Evolutionary conservation across 2,113 vertebrate species (phyloP), one percentile per base, ranked within the genome.

Genomic region (Zosterops hypoxanthus): DNA sequence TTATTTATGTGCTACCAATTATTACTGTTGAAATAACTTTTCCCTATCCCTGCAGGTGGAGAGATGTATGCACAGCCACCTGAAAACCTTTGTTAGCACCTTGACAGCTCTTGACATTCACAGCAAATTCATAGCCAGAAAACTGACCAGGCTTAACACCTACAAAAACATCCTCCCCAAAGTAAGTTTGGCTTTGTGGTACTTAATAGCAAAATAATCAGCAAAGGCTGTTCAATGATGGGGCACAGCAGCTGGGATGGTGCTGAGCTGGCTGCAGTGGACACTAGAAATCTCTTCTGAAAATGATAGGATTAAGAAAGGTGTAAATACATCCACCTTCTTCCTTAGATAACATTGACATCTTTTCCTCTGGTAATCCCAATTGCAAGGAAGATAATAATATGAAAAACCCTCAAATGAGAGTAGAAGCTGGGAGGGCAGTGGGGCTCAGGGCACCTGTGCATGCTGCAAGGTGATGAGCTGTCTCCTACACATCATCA

Each of bases 121-220:
- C 8, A 44, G 90, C 53, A 61, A 26, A 80, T 0, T 7, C 2
- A 17, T 92, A 0, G 26, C 60, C 49, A 3, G 0, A 6, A 94
- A 86, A 24, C 59, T 97, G 71, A 6, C 0, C 19, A 4, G 0
- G 12, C 0, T 97, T 12, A 3, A 3, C 8, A 6, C 0, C 21
- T 46, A 60, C 42, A 3, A 25, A 50, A 33, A 5, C 46, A 17
- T 88, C 64, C 22, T 93, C 34, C 50, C 64, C 21, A 1, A 63
- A 31, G 96, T 95, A 80, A 96, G 95, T 86, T 22, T 36, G 71
- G 11, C 26, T 42, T 26, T 8, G 26, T 25, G 64, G 44, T 26
- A 11, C 13, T 52, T 16, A 4, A 34, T 1, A 64, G 63, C 33
- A 26, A 28, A 28, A 16, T 8, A 3, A 33, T 53, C 31, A 60